phyloP scores from a whole-genome alignment of 2,113 vertebrate species.

The Porphyrio hochstetteri region DNA sequence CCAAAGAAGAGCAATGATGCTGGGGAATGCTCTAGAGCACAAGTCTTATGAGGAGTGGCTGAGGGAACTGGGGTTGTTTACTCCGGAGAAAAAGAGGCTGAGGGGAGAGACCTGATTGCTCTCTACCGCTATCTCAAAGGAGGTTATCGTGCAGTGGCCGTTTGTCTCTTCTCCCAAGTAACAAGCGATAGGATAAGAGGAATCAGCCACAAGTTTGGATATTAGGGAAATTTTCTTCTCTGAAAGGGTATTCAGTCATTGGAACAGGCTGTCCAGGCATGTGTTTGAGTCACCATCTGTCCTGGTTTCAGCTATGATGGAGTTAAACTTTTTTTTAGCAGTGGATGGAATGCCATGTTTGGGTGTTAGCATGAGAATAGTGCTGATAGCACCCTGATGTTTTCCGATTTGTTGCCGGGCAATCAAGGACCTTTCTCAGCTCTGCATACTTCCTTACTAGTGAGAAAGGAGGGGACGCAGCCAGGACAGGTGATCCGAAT shows the following conservation, averaged over 20 bases:
- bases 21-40: background rate
- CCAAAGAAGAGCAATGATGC: rapidly evolving
- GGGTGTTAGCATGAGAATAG: no score
- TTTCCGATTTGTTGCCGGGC: no score
- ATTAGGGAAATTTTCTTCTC: background rate
- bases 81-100: background rate
- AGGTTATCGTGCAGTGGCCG: rapidly evolving
- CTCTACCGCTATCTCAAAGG: background rate
- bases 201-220: background rate
- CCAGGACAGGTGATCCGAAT: no score
- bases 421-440: no score
- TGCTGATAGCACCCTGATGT: no score
- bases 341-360: no score
- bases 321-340: no score
- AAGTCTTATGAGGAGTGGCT: background rate
- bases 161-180: background rate
- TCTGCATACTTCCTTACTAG: no score
- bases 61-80: background rate
- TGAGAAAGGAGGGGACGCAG: no score
- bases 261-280: background rate
- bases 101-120: rapidly evolving
- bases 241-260: rapidly evolving
- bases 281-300: no score
- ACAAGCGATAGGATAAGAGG: background rate
- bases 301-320: no score